These are phyloP conservation scores for Copidosoma floridanum DNA, from an alignment of 1,140 invertebrate genomes.

Conservation along the genomic window DNA sequence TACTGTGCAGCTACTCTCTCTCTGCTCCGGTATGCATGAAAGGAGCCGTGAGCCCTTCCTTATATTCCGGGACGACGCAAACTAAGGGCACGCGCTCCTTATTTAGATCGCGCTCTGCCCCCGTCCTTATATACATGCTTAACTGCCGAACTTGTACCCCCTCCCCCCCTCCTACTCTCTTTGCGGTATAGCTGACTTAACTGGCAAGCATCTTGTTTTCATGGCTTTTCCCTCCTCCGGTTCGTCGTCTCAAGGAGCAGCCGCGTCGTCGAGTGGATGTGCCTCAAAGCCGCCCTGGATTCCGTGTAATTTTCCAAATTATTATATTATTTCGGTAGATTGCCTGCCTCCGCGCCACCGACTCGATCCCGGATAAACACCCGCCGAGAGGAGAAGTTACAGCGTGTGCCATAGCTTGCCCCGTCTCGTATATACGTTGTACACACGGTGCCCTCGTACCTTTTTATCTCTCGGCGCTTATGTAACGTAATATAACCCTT, in stretches of 20 bases:
- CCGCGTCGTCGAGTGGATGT: not conserved
- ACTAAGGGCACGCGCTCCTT: conserved; percentile 21
- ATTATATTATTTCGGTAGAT: conserved; percentile 26
- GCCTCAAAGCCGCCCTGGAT: not conserved
- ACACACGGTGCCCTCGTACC: too few relatives aligned
- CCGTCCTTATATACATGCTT: conserved; percentile 32
- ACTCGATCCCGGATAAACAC: too few relatives aligned
- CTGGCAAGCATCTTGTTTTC: conserved; percentile 28
- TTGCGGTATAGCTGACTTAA: conserved; percentile 21
- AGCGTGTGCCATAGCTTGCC: too few relatives aligned
- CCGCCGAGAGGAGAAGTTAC: too few relatives aligned
- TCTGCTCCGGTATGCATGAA: conserved; percentile 49
- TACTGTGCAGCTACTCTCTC: not conserved
- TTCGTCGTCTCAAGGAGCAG: not conserved
- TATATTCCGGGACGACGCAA: conserved; percentile 10
- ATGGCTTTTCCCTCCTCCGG: conserved; percentile 17
- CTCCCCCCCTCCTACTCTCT: too few relatives aligned
- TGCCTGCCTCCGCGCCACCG: too few relatives aligned
- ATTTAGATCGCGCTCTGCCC: conserved; percentile 19
- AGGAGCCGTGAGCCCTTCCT: conserved; percentile 31
- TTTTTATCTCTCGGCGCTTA: too few relatives aligned
- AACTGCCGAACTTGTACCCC: conserved; percentile 42
- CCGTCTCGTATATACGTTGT: too few relatives aligned
- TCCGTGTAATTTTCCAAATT: conserved; percentile 24
- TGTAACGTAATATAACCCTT: too few relatives aligned